Base-by-base conservation (phyloP, 92 coral and sea anemone genomes). In the Porites divaricata region DNA sequence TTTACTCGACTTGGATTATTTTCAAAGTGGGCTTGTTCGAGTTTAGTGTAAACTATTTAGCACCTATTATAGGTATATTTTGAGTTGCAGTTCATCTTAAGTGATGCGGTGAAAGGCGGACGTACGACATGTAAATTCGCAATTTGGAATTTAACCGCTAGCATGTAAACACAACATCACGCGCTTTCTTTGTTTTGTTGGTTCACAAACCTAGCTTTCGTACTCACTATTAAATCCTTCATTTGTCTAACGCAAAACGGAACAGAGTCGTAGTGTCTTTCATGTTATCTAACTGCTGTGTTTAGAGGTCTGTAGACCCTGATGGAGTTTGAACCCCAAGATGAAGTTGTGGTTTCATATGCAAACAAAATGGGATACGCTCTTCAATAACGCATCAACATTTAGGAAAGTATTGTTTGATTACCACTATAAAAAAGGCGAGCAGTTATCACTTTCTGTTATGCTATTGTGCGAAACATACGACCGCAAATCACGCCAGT, bases 141-240 rank as follows among this genome's bases (percentile, higher is more conserved):
- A 9, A 63, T 77, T 77, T 16, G 69, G 45, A 64, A 66, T n/a
- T n/a, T n/a, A n/a, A 56, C 65, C 75, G 65, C 75, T 67, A 41
- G 24, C 35, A 19, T 53, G 84, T 51, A 25, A 67, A 79, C 73
- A 78, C 19, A 22, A 48, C 72, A 65, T 51, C 63, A 21, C 20
- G 45, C 45, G 45, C 73, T 28, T 8, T 20, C 26, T 75, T 75
- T 26, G 48, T 58, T 56, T 16, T 9, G 17, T 20, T 57, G 51
- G 25, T 26, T 58, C 26, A 22, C 10, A 59, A 56, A 13, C 0
- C 15, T 22, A 24, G 49, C 9, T 48, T 22, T 53, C 25, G 25
- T 75, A 12, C 20, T 22, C 6, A 28, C 25, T 21, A 53, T 74
- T 57, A 74, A 19, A 19, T 12, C 16, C 48, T 1, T 74, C 63